Evolutionary conservation across 1,140 invertebrate species (phyloP).

Genomic region (Telenomus remus): DNA sequence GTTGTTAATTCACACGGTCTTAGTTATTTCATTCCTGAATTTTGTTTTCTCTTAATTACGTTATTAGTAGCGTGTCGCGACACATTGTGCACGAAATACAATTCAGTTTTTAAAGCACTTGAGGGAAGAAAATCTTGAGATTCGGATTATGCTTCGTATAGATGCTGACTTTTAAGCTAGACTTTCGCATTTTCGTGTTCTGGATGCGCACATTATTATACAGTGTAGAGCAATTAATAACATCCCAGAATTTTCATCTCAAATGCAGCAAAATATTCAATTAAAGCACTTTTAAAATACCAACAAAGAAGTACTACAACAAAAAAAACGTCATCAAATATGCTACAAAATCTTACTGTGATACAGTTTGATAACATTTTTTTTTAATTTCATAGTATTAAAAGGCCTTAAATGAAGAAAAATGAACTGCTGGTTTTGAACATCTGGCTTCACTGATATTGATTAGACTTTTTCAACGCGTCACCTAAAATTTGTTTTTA

Average conservation of each 20-base stretch:
- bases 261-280: no score
- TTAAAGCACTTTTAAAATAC: no score
- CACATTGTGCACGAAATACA: constrained; percentile 59
- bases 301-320: no score
- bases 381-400: no score
- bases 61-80: constrained; percentile 39
- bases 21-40: constrained; percentile 4
- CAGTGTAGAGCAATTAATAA: constrained; percentile 12
- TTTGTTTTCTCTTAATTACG: constrained; percentile 1
- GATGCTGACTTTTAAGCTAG: constrained; percentile 50
- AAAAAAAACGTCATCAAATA: no score
- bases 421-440: no score
- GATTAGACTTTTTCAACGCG: no score
- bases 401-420: no score
- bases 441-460: no score
- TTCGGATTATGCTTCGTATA: constrained; percentile 60
- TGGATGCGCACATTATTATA: constrained; percentile 15
- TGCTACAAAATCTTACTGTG: no score
- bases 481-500: no score
- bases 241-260: background rate
- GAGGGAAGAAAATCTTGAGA: constrained; percentile 69
- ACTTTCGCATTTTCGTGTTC: constrained; percentile 20
- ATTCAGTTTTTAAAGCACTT: constrained; percentile 73
- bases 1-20: constrained; percentile 1
- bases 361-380: no score